These are phyloP conservation scores for Drosophila mettleri DNA, from an alignment of 2,888 invertebrate species.

Conservation along the genomic window DNA sequence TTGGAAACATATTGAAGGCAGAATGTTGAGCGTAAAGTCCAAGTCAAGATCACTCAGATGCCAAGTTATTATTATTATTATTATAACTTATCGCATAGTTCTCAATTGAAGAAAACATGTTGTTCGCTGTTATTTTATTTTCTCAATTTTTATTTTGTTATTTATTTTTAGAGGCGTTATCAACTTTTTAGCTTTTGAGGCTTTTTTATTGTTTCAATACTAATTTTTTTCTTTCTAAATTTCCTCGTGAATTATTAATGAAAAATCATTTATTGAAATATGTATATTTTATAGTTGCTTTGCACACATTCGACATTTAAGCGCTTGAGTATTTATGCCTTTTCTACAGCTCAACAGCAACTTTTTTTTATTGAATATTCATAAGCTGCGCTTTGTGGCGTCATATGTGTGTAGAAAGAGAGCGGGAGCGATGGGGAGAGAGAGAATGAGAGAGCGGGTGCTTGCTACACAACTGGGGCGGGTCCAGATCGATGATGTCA, in stretches of 20 bases:
- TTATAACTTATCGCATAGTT: constrained; percentile 46
- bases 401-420: constrained; percentile 34
- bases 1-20: constrained; percentile 41
- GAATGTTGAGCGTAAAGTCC: constrained; percentile 33
- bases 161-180: constrained; percentile 55
- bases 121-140: constrained; percentile 1
- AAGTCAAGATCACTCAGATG: constrained; percentile 38
- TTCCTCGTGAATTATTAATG: constrained; percentile 73
- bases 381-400: constrained; percentile 74
- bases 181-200: constrained; percentile 35
- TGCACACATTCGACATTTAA: constrained; percentile 67
- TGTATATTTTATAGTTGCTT: constrained; percentile 71
- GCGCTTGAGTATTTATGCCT: constrained; percentile 69
- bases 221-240: constrained; percentile 39
- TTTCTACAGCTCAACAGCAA: constrained; percentile 53
- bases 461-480: constrained; percentile 66
- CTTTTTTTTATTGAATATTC: constrained; percentile 62
- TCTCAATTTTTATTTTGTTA: not conserved
- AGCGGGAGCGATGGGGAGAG: too few species aligned
- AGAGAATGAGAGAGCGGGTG: not conserved
- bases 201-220: constrained; percentile 16
- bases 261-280: constrained; percentile 72
- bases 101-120: constrained; percentile 52
- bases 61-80: too few species aligned
- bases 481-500: constrained; percentile 77